Base-by-base conservation (phyloP, 2,797 vertebrate species). In the Anguilla obscura region DNA sequence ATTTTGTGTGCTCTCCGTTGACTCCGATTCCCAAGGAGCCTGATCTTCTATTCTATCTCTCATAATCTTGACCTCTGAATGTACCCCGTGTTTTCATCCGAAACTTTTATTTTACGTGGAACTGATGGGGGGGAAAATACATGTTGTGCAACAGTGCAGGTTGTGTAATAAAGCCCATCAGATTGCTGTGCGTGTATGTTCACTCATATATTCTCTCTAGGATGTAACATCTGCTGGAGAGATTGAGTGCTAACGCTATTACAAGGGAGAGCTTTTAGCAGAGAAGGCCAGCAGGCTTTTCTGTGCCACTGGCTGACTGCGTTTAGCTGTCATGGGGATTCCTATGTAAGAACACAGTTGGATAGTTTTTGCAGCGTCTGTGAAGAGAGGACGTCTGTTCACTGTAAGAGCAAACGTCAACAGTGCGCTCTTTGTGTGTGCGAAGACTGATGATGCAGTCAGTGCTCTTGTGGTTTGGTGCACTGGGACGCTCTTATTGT, bases 281-380 rank as follows among this genome's bases (percentile, higher is more conserved):
- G 18, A 82, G 79, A 82, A 82, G 48, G 27, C 79, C 76, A 50
- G 9, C 79, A 50, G 18, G 45, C 5, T 7, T 82, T 82, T 82
- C 14, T 82, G 45, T 50, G 45, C 7, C 21, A n/a, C 45, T 24
- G 79, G 21, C 45, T 82, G 79, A 45, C 50, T 79, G 79, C 50
- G 45, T 82, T 33, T 21, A 50, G 36, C 79, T 45, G 45, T 82
- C 10, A 8, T 82, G 21, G 21, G 79, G 45, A n/a, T 82, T 45
- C 48, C 71, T 50, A 54, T 56, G 79, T 50, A 8, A 74, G 16
- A 56, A 30, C 18, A 82, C 14, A 87, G n/a, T 84, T 54, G 16
- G 24, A 5, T 60, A 80, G 84, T 83, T 88, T 87, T 88, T 86
- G 87, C 60, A 71, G 45, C 1, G 87, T 87, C 86, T 48, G 45